phyloP scores from a whole-genome alignment of 2,888 invertebrate species.

The Eilema sororculum region DNA sequence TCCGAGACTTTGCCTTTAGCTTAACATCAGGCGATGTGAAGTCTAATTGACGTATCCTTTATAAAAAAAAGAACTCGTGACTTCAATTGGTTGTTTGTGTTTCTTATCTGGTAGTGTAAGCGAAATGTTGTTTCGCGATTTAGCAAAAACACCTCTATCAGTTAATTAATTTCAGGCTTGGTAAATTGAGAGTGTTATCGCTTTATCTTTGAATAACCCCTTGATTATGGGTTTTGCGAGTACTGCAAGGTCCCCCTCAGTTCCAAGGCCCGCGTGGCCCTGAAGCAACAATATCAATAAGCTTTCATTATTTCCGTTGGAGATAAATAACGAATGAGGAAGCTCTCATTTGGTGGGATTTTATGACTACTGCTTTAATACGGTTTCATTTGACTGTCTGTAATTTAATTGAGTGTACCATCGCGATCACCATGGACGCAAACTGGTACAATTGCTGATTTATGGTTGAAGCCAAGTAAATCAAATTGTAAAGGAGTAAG shows the following conservation, averaged over 20 bases:
- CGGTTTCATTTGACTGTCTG: too few relatives aligned
- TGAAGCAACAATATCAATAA: constrained; percentile 27
- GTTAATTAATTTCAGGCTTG: constrained; percentile 8
- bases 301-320: neutral
- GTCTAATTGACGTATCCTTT: too few relatives aligned
- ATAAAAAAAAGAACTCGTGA: too few relatives aligned
- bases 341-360: neutral
- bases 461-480: neutral
- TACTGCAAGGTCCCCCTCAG: neutral
- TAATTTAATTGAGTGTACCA: too few relatives aligned
- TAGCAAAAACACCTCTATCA: neutral
- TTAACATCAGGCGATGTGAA: too few relatives aligned
- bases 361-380: neutral
- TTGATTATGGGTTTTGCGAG: neutral
- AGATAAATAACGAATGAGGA: neutral
- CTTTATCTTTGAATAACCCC: constrained; percentile 5
- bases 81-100: neutral
- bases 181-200: constrained; percentile 6
- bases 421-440: too few relatives aligned
- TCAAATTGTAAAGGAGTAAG: neutral
- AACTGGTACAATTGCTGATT: neutral
- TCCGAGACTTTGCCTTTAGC: too few relatives aligned
- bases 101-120: neutral
- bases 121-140: neutral
- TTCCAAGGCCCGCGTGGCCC: constrained; percentile 30